These are phyloP conservation scores for Numenius arquata DNA, from an alignment of 2,113 vertebrate genomes.

Conservation along the genomic window DNA sequence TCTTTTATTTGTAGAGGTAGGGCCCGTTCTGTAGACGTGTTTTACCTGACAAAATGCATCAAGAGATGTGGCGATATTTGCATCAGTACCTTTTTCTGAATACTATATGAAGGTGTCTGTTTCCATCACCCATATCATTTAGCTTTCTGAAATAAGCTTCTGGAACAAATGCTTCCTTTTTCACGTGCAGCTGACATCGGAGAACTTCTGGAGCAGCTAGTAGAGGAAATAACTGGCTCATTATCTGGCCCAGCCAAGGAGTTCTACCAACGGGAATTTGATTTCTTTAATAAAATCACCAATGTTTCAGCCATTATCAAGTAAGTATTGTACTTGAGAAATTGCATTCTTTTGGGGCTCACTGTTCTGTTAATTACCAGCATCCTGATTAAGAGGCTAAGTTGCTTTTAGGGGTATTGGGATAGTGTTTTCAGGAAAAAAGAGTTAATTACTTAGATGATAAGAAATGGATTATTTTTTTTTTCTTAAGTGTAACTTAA, in stretches of 20 bases:
- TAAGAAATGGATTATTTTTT: not conserved
- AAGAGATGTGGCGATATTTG: not conserved
- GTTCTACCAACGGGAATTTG: constrained; percentile 97
- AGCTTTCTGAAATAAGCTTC: not conserved
- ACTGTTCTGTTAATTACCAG: not conserved
- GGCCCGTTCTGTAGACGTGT: not conserved
- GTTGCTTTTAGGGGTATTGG: not conserved
- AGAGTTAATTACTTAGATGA: not conserved
- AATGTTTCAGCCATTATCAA: constrained; percentile 95
- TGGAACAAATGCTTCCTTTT: not conserved
- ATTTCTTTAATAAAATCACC: constrained; percentile 98
- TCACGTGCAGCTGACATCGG: constrained; percentile 88
- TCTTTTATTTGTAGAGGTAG: not conserved
- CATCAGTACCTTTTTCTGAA: not conserved
- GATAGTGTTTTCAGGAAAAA: not conserved
- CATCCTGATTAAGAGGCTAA: not conserved
- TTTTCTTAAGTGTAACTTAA: not conserved
- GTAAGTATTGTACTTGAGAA: constrained; percentile 66
- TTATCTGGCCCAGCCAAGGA: constrained; percentile 93
- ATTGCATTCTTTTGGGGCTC: not conserved
- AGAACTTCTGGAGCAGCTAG: constrained; percentile 89
- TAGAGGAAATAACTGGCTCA: constrained; percentile 92
- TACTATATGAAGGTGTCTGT: not conserved
- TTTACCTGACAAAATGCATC: not conserved
- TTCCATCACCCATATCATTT: not conserved